A percentile compares a stretch with the other conserved stretches of the same genome.
Conservation (phyloP, 2,797 vertebrate genomes). For the Gallinago solitaria region DNA sequence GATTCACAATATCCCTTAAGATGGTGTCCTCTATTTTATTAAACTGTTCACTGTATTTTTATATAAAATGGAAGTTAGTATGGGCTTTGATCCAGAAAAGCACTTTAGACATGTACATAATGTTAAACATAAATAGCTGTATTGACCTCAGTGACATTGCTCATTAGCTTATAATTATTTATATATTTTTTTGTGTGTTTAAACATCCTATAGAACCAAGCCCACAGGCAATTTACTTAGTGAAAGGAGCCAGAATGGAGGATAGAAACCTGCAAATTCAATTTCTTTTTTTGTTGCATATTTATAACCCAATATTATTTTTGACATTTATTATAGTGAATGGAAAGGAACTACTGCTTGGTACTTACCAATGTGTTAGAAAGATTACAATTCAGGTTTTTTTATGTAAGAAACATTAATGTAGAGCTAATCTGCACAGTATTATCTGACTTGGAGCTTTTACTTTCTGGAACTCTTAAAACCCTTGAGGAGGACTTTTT, state of each 20-base stretch:
- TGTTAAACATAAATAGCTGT: slow-evolving; percentile 39
- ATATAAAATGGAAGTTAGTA: slow-evolving; percentile 26
- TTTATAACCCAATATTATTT: neutral
- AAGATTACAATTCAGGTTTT: neutral
- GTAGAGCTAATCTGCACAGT: neutral
- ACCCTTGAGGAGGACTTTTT: neutral
- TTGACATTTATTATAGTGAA: neutral
- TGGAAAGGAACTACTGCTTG: neutral
- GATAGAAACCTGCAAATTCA: slow-evolving; percentile 22
- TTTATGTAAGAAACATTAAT: neutral
- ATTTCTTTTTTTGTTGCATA: neutral
- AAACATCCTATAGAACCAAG: neutral
- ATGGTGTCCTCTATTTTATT: slow-evolving; percentile 68
- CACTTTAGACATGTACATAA: slow-evolving; percentile 56
- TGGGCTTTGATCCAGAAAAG: slow-evolving; percentile 57
- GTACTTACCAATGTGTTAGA: neutral
- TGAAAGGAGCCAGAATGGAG: neutral
- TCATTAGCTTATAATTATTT: slow-evolving; percentile 48
- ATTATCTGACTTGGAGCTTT: neutral
- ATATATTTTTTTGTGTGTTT: slow-evolving; percentile 19
- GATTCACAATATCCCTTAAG: slow-evolving; percentile 63
- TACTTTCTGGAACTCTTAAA: neutral
- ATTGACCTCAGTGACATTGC: neutral
- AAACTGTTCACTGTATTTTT: slow-evolving; percentile 39
- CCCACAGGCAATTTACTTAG: neutral